Conservation (phyloP, 1,140 invertebrate genomes). For the Diachasmimorpha longicaudata region DNA sequence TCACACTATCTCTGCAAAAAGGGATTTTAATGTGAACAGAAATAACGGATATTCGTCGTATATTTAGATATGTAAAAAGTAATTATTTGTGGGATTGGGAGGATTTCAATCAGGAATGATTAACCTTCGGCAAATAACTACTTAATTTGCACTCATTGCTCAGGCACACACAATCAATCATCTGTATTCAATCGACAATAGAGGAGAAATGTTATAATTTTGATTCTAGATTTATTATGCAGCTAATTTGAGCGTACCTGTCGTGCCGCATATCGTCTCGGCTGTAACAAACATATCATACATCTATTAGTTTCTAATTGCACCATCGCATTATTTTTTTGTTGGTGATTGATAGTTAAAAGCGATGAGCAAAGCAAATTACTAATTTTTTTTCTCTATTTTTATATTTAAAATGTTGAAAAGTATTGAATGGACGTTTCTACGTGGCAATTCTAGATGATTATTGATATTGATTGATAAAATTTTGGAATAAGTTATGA, state of each 20-base stretch:
- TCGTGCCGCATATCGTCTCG: slow-evolving; percentile 64
- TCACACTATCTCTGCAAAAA: slow-evolving; percentile 66
- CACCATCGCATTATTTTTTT: slow-evolving; percentile 34
- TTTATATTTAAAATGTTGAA: background rate
- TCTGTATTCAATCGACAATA: slow-evolving; percentile 16
- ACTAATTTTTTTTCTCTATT: background rate
- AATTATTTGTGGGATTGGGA: slow-evolving; percentile 39
- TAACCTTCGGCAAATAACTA: slow-evolving; percentile 33
- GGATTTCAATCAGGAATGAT: background rate
- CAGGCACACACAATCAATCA: slow-evolving; percentile 51
- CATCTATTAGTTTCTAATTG: slow-evolving; percentile 53
- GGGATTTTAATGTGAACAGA: slow-evolving; percentile 62
- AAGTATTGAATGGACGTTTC: background rate
- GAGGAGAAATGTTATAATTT: background rate
- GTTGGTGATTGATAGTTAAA: slow-evolving; percentile 29
- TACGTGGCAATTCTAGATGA: background rate
- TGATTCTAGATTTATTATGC: slow-evolving; percentile 34
- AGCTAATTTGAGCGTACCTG: slow-evolving; percentile 62
- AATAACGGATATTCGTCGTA: slow-evolving; percentile 46
- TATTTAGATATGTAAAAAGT: slow-evolving; percentile 50
- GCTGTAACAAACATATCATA: slow-evolving; percentile 61
- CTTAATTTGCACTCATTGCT: slow-evolving; percentile 61
- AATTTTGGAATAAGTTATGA: background rate
- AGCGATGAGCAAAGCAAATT: slow-evolving; percentile 39
- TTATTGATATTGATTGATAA: too few species aligned